phyloP scores from a whole-genome alignment of 2,113 vertebrate species.

The Phyllostomus hastatus region DNA sequence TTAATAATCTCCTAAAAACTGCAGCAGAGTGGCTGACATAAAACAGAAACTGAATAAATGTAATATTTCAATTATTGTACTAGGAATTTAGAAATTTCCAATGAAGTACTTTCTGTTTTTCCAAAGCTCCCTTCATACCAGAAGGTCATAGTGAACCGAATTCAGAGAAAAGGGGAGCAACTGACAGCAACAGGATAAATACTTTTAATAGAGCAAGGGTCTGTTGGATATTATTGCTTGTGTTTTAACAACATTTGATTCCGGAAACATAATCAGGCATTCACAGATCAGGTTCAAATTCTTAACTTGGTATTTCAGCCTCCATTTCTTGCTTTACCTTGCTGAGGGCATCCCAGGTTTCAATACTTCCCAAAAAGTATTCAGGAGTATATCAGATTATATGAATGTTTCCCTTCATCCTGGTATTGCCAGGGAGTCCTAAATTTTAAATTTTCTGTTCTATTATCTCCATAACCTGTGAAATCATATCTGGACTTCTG shows the following conservation, averaged over 20 bases:
- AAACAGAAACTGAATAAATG: neutral
- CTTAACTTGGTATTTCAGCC: neutral
- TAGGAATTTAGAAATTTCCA: neutral
- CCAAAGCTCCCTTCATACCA: neutral
- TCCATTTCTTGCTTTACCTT: neutral
- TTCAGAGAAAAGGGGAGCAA: neutral
- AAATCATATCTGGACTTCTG: neutral
- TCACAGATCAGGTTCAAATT: conserved; percentile 23
- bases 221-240: neutral
- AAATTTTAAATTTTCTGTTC: conserved; percentile 15
- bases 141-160: neutral
- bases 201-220: neutral
- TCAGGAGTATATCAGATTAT: neutral
- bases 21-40: neutral
- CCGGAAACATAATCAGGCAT: neutral
- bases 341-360: neutral
- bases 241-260: neutral
- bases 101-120: neutral
- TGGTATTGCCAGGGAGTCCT: neutral
- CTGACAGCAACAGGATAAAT: neutral
- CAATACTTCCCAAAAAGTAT: neutral
- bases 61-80: neutral
- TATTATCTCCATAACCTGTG: neutral
- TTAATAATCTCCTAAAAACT: neutral
- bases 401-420: neutral